Conservation (phyloP, 2,888 invertebrate genomes). For the Conchocele bisecta region DNA sequence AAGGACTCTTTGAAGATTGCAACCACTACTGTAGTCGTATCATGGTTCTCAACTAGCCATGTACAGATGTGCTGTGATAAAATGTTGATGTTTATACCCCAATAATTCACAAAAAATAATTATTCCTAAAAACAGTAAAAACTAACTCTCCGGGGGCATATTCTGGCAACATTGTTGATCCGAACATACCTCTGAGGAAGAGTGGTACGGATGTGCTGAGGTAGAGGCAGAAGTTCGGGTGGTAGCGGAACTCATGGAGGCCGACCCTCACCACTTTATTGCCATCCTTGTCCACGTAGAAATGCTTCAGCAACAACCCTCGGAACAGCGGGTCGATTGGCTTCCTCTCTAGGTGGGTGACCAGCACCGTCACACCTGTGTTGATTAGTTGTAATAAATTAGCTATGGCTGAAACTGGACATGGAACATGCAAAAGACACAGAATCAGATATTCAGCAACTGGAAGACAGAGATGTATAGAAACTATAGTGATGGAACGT, state of each 20-base stretch:
- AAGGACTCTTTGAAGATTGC: too few relatives aligned
- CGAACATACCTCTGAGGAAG: constrained; percentile 77
- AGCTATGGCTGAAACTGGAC: background rate
- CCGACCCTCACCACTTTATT: constrained; percentile 74
- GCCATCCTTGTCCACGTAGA: constrained; percentile 75
- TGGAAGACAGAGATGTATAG: too few relatives aligned
- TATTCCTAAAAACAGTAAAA: too few relatives aligned
- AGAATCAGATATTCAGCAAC: background rate
- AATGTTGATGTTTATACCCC: too few relatives aligned
- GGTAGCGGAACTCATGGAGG: constrained; percentile 70
- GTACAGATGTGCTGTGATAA: too few relatives aligned
- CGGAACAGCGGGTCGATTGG: constrained; percentile 75
- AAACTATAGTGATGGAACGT: too few relatives aligned
- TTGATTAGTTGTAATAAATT: too few relatives aligned
- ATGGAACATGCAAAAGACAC: background rate
- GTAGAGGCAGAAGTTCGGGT: constrained; percentile 79
- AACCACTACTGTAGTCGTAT: too few relatives aligned
- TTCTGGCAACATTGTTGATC: too few relatives aligned
- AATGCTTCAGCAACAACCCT: constrained; percentile 76
- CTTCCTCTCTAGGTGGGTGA: constrained; percentile 80
- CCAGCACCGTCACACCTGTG: constrained; percentile 77
- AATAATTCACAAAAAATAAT: too few relatives aligned
- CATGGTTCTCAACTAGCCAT: too few relatives aligned
- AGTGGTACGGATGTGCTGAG: constrained; percentile 77
- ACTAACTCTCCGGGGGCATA: too few relatives aligned